phyloP scores from a whole-genome alignment of 2,888 invertebrate species.

The Monochamus alternatus region DNA sequence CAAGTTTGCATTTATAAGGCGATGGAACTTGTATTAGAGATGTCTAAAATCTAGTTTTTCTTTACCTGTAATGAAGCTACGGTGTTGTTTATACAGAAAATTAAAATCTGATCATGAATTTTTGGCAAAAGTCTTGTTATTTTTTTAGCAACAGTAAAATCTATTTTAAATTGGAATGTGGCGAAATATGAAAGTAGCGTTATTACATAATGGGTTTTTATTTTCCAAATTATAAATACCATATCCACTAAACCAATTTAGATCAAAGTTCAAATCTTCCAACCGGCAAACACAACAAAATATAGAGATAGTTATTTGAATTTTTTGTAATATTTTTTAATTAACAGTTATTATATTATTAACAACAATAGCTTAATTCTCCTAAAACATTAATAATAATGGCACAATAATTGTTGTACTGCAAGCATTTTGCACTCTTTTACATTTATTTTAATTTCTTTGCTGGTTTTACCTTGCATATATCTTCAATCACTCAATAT shows the following conservation, averaged over 20 bases:
- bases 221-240: conserved; percentile 23
- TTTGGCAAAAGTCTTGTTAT: conserved; percentile 35
- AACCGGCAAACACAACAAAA: background rate
- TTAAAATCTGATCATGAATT: conserved; percentile 20
- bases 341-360: too few relatives aligned
- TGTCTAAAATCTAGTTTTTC: background rate
- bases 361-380: too few relatives aligned
- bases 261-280: background rate
- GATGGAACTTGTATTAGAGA: background rate
- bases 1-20: too few relatives aligned
- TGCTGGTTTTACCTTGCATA: too few relatives aligned
- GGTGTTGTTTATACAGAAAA: conserved; percentile 9
- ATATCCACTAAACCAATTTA: background rate
- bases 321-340: too few relatives aligned
- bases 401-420: too few relatives aligned
- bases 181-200: conserved; percentile 41
- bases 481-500: too few relatives aligned
- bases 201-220: conserved; percentile 30
- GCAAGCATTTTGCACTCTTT: too few relatives aligned
- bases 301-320: too few relatives aligned
- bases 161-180: conserved; percentile 44
- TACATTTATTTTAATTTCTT: too few relatives aligned
- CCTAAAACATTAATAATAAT: too few relatives aligned
- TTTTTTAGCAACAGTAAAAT: conserved; percentile 36
- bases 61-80: background rate